A percentile compares a stretch with the other conserved stretches of the same genome.
phyloP scores from a whole-genome alignment of 2,888 invertebrate genomes.

The Mellilla xanthometata region DNA sequence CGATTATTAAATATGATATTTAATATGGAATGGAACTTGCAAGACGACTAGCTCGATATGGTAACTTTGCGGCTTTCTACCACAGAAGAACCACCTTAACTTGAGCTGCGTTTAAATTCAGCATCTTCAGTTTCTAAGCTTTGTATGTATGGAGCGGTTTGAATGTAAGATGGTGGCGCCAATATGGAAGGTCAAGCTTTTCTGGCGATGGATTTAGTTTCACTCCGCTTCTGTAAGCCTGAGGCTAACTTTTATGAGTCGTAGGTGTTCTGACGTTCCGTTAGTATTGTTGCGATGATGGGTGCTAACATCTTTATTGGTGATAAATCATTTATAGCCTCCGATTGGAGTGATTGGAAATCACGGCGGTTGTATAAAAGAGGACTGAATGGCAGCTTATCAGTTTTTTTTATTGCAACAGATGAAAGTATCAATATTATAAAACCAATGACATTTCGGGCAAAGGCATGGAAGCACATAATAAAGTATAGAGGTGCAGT shows the following conservation, averaged over 20 bases:
- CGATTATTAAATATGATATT: slow-evolving; percentile 54
- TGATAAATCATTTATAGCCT: slow-evolving; percentile 19
- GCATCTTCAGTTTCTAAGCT: slow-evolving; percentile 20
- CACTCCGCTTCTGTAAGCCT: slow-evolving; percentile 66
- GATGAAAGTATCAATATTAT: neutral
- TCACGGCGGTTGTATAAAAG: slow-evolving; percentile 1
- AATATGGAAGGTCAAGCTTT: slow-evolving; percentile 37
- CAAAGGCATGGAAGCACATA: too few species aligned
- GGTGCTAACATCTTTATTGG: slow-evolving; percentile 51
- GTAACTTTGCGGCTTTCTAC: slow-evolving; percentile 66
- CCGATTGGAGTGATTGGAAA: slow-evolving; percentile 16
- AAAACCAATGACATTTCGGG: too few species aligned
- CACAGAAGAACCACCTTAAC: slow-evolving; percentile 38
- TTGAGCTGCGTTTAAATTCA: slow-evolving; percentile 34
- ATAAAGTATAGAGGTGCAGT: too few species aligned
- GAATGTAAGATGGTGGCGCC: slow-evolving; percentile 6
- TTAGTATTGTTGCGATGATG: slow-evolving; percentile 43
- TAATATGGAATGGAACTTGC: slow-evolving; percentile 50
- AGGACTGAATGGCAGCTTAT: slow-evolving; percentile 6
- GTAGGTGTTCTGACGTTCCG: slow-evolving; percentile 52
- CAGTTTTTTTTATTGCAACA: too few species aligned
- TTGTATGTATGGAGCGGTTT: slow-evolving; percentile 1
- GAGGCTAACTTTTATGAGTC: slow-evolving; percentile 54
- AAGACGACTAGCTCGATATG: slow-evolving; percentile 59
- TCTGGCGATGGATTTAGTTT: slow-evolving; percentile 49